Conservation (phyloP, 2,113 vertebrate species). For the Vireo altiloquus region DNA sequence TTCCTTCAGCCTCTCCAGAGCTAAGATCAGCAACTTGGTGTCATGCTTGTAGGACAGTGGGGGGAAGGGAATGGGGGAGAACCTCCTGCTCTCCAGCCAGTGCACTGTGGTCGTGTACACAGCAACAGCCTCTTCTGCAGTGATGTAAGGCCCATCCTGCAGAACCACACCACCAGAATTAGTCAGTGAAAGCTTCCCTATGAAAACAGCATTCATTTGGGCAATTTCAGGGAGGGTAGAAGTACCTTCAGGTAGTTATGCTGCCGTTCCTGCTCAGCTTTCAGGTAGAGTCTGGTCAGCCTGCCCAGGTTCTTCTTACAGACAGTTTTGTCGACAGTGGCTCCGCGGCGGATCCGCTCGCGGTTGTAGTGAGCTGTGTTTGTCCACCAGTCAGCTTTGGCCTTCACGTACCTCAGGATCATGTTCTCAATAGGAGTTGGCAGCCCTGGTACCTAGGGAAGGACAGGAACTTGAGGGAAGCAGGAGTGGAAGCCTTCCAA, state of each 20-base stretch:
- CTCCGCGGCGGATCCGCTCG: slow-evolving; percentile 96
- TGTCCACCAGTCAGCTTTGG: slow-evolving; percentile 99
- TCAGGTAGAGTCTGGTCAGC: slow-evolving; percentile 93
- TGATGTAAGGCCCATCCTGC: slow-evolving; percentile 98
- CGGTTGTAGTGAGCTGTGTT: slow-evolving; percentile 99
- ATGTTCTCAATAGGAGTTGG: slow-evolving; percentile 99
- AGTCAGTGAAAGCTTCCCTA: not conserved
- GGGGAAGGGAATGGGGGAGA: slow-evolving; percentile 97
- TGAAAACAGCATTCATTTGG: not conserved
- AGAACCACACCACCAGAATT: not conserved
- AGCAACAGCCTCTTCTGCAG: slow-evolving; percentile 97
- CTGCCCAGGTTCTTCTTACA: slow-evolving; percentile 98
- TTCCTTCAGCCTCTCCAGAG: slow-evolving; percentile 96
- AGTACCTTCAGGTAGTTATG: slow-evolving; percentile 98
- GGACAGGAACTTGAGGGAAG: not conserved
- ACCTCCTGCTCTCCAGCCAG: slow-evolving; percentile 97
- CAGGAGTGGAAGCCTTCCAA: not conserved
- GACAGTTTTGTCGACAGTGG: slow-evolving; percentile 98
- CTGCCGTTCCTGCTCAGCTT: slow-evolving; percentile 97
- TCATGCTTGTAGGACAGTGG: slow-evolving; percentile 97
- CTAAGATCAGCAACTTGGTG: slow-evolving; percentile 96
- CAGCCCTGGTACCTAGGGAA: slow-evolving; percentile 88
- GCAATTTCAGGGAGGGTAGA: not conserved
- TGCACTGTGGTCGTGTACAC: slow-evolving; percentile 99
- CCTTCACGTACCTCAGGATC: slow-evolving; percentile 98